Evolutionary conservation across 2,888 invertebrate species (phyloP).

Genomic region (Pandemis corylana): DNA sequence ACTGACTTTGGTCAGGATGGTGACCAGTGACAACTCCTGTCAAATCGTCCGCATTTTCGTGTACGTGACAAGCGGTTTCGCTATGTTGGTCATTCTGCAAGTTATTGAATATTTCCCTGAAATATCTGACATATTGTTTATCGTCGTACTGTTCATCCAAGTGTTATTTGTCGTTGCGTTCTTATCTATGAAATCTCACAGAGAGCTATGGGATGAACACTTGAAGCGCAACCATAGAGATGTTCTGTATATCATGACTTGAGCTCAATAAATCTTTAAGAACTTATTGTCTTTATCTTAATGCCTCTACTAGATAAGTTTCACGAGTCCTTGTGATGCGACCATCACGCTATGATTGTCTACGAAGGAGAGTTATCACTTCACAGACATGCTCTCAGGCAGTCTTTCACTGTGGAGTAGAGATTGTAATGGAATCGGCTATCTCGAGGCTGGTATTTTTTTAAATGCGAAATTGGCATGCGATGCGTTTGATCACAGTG

Average conservation of each 20-base stretch:
- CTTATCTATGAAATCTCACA: conserved; percentile 24
- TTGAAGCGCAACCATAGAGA: conserved; percentile 16
- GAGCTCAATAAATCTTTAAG: conserved; percentile 1
- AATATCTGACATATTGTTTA: conserved; percentile 1
- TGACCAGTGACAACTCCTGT: conserved; percentile 13
- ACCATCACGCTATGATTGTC: too few relatives aligned
- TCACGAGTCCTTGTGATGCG: not conserved
- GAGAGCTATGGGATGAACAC: conserved; percentile 24
- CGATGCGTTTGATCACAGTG: too few relatives aligned
- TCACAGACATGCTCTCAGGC: too few relatives aligned
- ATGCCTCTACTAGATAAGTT: not conserved
- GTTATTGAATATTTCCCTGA: conserved; percentile 7
- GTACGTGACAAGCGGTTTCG: conserved; percentile 18
- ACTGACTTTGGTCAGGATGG: conserved; percentile 8
- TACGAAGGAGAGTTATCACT: too few relatives aligned
- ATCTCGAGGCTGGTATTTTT: too few relatives aligned
- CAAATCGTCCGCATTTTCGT: conserved; percentile 23
- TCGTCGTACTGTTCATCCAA: not conserved
- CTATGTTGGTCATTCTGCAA: conserved; percentile 10
- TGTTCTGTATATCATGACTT: conserved; percentile 9
- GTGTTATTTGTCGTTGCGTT: not conserved
- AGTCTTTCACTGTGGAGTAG: too few relatives aligned
- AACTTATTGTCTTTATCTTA: conserved; percentile 1
- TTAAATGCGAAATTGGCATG: too few relatives aligned
- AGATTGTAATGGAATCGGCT: too few relatives aligned